These are phyloP conservation scores for Catocala fraxini DNA, from an alignment of 2,888 invertebrate genomes.

Conservation along the genomic window DNA sequence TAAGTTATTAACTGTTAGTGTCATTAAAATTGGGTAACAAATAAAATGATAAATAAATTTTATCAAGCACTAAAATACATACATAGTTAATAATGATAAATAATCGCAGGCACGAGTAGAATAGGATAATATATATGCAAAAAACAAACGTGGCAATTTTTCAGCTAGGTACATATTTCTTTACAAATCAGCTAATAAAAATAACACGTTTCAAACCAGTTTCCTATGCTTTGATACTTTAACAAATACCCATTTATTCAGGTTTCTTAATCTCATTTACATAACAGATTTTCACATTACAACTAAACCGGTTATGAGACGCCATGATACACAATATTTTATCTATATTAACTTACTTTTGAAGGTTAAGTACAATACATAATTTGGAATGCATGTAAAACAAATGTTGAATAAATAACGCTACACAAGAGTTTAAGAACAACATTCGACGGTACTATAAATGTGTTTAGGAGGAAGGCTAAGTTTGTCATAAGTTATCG, in stretches of 20 bases:
- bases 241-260: not conserved
- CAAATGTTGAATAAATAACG: too few species aligned
- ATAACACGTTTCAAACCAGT: slow-evolving; percentile 3
- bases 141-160: not conserved
- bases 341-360: not conserved
- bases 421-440: too few species aligned
- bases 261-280: slow-evolving; percentile 1
- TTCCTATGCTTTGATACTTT: slow-evolving; percentile 1
- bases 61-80: too few species aligned
- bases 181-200: not conserved
- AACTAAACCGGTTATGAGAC: not conserved
- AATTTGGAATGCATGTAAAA: too few species aligned
- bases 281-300: not conserved
- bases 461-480: too few species aligned
- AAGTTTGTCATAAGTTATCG: too few species aligned
- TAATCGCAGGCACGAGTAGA: too few species aligned
- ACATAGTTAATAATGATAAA: too few species aligned
- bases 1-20: too few species aligned
- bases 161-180: not conserved
- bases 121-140: not conserved
- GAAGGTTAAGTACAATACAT: not conserved
- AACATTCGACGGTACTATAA: too few species aligned
- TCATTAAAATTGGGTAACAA: too few species aligned
- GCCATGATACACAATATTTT: not conserved
- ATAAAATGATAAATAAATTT: too few species aligned